A percentile compares a stretch with the other conserved stretches of the same genome.
phyloP scores from a whole-genome alignment of 2,797 vertebrate species.

The Notoglanidium macrostoma region DNA sequence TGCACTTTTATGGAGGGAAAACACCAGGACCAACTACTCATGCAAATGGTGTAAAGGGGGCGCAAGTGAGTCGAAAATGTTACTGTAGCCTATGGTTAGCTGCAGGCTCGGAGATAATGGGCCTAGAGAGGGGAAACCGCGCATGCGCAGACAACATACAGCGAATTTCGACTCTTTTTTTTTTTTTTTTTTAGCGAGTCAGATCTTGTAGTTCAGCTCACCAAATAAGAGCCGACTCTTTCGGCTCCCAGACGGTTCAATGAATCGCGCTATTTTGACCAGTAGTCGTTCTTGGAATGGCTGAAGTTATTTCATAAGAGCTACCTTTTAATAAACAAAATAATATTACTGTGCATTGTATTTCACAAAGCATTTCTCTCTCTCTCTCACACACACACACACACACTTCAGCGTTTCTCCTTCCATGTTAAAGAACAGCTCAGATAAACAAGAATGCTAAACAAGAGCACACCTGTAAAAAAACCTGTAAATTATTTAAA shows the following conservation, averaged over 20 bases:
- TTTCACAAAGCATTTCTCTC: neutral
- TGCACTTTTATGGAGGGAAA: slow-evolving; percentile 42
- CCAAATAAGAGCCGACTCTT: neutral
- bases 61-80: slow-evolving; percentile 30
- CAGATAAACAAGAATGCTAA: no score
- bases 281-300: neutral
- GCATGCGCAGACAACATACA: neutral
- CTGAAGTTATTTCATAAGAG: neutral
- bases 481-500: no score
- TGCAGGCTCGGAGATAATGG: neutral
- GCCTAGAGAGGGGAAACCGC: neutral
- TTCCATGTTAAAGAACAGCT: neutral
- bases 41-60: slow-evolving; percentile 47
- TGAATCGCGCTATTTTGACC: neutral
- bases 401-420: no score
- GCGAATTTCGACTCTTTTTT: neutral
- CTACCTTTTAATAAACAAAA: neutral
- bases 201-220: neutral
- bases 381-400: no score
- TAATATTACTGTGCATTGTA: neutral
- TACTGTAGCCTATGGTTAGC: neutral
- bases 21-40: slow-evolving; percentile 30
- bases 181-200: neutral
- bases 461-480: no score
- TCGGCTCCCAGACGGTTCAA: neutral